Evolutionary conservation across 2,113 vertebrate genomes (phyloP).

Genomic region (Scalopus aquaticus): DNA sequence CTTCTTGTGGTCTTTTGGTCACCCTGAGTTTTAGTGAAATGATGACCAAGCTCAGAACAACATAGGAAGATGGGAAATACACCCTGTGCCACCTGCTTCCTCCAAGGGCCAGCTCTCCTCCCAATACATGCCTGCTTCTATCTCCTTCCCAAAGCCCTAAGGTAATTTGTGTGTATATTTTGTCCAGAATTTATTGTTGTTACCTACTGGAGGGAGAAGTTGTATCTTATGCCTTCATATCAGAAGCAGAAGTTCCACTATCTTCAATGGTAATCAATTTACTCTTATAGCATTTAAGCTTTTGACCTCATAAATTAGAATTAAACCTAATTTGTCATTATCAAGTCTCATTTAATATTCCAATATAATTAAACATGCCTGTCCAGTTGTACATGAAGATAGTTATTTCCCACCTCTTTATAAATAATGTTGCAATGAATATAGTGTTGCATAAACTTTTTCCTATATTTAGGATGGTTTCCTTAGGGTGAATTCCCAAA

Average conservation of each 20-base stretch:
- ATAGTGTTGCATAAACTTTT: not conserved
- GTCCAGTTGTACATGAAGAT: not conserved
- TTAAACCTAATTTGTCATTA: not conserved
- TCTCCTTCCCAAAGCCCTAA: not conserved
- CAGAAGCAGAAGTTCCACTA: not conserved
- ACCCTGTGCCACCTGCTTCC: not conserved
- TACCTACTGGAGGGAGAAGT: not conserved
- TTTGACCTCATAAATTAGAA: not conserved
- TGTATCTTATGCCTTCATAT: not conserved
- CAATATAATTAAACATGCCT: not conserved
- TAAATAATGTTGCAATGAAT: not conserved
- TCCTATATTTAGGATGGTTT: constrained; percentile 15
- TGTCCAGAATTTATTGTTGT: not conserved
- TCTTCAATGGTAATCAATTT: not conserved
- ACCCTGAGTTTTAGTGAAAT: not conserved
- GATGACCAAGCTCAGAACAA: not conserved
- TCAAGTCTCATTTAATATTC: not conserved
- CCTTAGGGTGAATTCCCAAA: constrained; percentile 65
- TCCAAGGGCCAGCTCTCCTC: not conserved
- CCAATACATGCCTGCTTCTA: not conserved
- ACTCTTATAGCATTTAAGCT: not conserved
- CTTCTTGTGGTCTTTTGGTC: not conserved
- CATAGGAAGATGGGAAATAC: not conserved
- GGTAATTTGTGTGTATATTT: not conserved
- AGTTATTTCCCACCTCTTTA: not conserved